Percentiles rank a stretch among this genome's conserved stretches.
Evolutionary conservation across 2,888 invertebrate species (phyloP).

Genomic region (Onthophagus sagittarius): DNA sequence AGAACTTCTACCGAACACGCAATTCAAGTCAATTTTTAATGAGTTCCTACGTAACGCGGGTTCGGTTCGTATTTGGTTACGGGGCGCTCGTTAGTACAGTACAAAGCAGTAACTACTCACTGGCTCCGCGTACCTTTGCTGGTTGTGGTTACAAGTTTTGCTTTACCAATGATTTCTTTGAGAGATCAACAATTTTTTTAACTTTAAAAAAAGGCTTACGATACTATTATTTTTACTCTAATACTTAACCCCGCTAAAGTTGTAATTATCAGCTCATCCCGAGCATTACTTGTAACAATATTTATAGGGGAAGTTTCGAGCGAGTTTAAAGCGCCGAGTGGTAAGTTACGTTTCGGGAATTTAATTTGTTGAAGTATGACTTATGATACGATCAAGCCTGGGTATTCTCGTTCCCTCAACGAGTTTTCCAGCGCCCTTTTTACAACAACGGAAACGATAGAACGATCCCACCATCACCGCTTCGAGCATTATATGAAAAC

Average conservation of each 20-base stretch:
- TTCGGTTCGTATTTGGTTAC: background rate
- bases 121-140: background rate
- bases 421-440: background rate
- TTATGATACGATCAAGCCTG: background rate
- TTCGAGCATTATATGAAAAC: background rate
- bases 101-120: background rate
- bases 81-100: background rate
- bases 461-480: background rate
- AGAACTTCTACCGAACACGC: background rate
- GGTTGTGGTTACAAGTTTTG: background rate
- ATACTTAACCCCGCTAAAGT: background rate
- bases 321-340: conserved; percentile 9
- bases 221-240: too few species aligned
- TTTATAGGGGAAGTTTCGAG: background rate
- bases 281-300: background rate
- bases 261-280: background rate
- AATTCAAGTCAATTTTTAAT: background rate
- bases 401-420: background rate
- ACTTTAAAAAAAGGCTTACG: too few species aligned
- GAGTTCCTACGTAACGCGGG: background rate
- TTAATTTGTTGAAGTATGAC: conserved; percentile 11
- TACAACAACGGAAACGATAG: background rate
- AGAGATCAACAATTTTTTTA: background rate
- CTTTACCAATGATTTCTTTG: background rate
- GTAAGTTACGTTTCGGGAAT: conserved; percentile 7